Conservation (phyloP, 2,113 vertebrate species). For the Xenus cinereus region DNA sequence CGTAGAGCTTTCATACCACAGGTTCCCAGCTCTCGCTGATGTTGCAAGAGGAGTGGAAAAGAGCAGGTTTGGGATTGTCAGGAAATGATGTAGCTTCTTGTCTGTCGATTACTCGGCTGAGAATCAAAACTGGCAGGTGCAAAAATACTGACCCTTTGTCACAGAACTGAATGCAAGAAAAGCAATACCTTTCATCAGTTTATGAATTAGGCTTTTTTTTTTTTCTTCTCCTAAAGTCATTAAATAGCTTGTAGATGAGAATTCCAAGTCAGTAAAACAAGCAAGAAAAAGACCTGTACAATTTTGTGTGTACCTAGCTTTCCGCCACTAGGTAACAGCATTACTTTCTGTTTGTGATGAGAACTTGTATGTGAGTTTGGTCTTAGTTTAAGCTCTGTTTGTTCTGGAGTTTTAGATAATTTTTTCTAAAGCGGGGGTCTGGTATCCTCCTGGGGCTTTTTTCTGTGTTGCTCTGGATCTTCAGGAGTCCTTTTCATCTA, state of each 20-base stretch:
- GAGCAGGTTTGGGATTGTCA: not conserved
- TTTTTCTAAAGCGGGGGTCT: not conserved
- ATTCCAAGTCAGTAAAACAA: not conserved
- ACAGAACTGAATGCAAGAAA: not conserved
- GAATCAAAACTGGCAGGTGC: not conserved
- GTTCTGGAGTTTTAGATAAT: not conserved
- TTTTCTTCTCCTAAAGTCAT: fast-evolving
- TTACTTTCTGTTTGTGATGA: not conserved
- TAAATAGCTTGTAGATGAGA: not conserved
- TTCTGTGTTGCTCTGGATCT: not conserved
- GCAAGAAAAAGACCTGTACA: not conserved
- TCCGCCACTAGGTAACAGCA: conserved; percentile 27
- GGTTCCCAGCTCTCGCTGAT: not conserved
- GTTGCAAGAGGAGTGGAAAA: not conserved
- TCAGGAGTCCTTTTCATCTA: not conserved
- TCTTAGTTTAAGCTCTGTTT: not conserved
- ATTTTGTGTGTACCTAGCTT: not conserved
- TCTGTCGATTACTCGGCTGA: not conserved
- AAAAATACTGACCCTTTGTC: not conserved
- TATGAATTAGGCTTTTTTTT: not conserved
- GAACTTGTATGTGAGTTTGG: not conserved
- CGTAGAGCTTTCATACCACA: not conserved
- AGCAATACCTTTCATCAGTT: not conserved
- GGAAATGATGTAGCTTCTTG: not conserved
- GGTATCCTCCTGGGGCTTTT: not conserved